Percentiles rank a stretch among this genome's conserved stretches.
Evolutionary conservation across 2,113 vertebrate species (phyloP).

Genomic region (Upupa epops): DNA sequence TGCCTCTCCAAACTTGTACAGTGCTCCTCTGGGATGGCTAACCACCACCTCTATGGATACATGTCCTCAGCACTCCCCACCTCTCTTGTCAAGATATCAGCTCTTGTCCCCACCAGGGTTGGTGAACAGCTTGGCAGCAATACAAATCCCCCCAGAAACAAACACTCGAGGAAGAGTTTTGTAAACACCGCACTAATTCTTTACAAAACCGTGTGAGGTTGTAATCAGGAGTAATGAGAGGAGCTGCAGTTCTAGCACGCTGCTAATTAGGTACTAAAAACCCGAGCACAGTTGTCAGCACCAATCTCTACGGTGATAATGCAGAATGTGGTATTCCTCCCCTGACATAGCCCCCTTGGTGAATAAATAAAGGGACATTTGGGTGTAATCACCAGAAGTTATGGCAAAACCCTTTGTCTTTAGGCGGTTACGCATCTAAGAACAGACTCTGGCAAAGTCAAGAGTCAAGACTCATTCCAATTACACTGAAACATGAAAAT

Average conservation of each 20-base stretch:
- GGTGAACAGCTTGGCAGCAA: neutral
- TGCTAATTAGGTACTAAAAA: neutral
- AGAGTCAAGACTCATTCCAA: neutral
- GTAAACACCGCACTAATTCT: neutral
- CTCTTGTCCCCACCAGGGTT: neutral
- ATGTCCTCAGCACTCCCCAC: neutral
- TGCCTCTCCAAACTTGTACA: neutral
- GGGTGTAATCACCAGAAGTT: neutral
- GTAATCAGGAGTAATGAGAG: slow-evolving; percentile 8
- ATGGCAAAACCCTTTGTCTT: neutral
- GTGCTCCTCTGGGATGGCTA: neutral
- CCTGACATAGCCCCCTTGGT: neutral
- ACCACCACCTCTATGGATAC: rapidly evolving
- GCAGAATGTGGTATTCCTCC: neutral
- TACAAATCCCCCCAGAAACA: neutral
- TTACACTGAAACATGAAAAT: neutral
- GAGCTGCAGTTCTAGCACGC: neutral
- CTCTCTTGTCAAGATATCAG: neutral
- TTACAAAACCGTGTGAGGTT: neutral
- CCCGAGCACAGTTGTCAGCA: neutral
- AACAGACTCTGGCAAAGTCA: neutral
- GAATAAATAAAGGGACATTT: neutral
- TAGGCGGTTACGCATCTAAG: neutral
- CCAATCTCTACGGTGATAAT: slow-evolving; percentile 10
- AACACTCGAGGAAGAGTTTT: neutral